Evolutionary conservation across 2,113 vertebrate genomes (phyloP).

Genomic region (Psophia crepitans): DNA sequence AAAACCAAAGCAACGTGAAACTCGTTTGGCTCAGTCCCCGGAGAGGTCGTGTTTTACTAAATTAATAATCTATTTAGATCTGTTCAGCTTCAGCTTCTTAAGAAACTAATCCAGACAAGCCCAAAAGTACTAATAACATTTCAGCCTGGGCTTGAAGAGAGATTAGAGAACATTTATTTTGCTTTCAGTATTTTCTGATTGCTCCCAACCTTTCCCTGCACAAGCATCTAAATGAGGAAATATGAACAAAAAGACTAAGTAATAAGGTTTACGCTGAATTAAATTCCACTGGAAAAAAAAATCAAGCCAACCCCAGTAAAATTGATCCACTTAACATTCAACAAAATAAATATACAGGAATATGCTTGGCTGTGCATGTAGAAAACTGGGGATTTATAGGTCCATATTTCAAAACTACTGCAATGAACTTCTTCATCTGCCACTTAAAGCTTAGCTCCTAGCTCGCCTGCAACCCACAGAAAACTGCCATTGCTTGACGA

Average conservation of each 20-base stretch:
- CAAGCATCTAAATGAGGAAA: background rate
- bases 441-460: background rate
- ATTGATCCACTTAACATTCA: conserved; percentile 18
- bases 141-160: conserved; percentile 33
- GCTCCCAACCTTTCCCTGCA: background rate
- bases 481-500: background rate
- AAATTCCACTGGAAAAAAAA: background rate
- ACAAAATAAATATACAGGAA: background rate
- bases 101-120: conserved; percentile 52
- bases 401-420: conserved; percentile 9
- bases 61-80: conserved; percentile 58
- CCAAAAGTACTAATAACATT: conserved; percentile 15
- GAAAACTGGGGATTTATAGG: background rate
- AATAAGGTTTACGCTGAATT: background rate
- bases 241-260: background rate
- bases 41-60: conserved; percentile 46
- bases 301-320: background rate
- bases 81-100: conserved; percentile 48
- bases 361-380: background rate
- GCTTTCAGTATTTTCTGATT: conserved; percentile 1
- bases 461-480: background rate
- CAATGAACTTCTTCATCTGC: background rate
- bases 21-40: background rate
- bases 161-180: conserved; percentile 45
- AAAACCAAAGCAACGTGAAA: background rate